A percentile compares a stretch with the other conserved stretches of the same genome.
Evolutionary conservation across 2,113 vertebrate genomes (phyloP).

Genomic region (Poecile atricapillus): DNA sequence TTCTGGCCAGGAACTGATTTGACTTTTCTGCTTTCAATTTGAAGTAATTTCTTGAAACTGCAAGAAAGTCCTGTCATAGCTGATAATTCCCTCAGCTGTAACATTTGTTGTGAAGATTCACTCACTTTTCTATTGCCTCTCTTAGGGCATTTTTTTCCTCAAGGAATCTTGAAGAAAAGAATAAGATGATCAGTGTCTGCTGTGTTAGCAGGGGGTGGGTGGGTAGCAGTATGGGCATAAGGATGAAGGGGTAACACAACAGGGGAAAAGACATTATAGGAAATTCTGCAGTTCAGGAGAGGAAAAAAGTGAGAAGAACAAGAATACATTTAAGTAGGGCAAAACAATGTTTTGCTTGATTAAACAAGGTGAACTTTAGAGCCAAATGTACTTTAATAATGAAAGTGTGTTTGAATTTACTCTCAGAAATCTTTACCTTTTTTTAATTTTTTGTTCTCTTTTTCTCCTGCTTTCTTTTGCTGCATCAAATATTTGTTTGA

Average conservation of each 20-base stretch:
- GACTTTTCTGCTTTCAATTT: background rate
- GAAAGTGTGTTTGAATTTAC: background rate
- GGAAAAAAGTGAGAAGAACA: background rate
- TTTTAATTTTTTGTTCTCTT: background rate
- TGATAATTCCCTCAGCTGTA: background rate
- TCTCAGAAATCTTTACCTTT: background rate
- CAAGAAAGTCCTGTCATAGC: background rate
- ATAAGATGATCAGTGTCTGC: background rate
- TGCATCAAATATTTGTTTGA: background rate
- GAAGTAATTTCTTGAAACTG: background rate
- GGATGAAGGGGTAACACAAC: background rate
- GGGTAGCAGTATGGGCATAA: background rate
- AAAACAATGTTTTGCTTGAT: background rate
- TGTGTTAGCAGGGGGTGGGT: background rate
- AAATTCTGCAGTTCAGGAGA: background rate
- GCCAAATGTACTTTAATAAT: background rate
- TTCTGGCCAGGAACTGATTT: background rate
- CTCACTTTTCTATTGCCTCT: background rate
- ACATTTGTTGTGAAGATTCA: background rate
- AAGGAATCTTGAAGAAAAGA: background rate
- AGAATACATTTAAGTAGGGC: background rate
- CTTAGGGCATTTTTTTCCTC: background rate
- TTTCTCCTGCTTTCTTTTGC: background rate
- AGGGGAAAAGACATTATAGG: background rate
- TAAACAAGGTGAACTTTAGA: background rate